These are phyloP conservation scores for Bucco capensis DNA, from an alignment of 2,113 vertebrate genomes.

Conservation along the genomic window DNA sequence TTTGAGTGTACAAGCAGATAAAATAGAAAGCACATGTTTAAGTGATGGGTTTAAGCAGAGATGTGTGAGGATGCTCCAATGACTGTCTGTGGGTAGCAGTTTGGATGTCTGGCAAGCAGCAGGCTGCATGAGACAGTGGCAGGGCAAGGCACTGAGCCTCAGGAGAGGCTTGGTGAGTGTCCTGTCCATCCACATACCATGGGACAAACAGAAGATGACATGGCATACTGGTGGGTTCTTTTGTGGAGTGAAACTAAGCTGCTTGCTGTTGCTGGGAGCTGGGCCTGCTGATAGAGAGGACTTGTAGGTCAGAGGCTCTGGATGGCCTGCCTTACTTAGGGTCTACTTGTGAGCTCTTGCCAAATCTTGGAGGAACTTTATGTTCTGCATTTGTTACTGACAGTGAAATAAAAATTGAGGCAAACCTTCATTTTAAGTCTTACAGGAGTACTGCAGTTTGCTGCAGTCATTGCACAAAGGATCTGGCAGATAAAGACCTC, in stretches of 20 bases:
- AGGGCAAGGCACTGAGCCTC: background rate
- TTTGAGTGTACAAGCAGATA: background rate
- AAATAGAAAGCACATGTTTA: background rate
- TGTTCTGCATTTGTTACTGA: background rate
- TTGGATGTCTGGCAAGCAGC: background rate
- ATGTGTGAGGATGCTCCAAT: background rate
- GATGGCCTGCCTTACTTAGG: background rate
- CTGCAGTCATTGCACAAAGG: background rate
- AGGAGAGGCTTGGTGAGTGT: background rate
- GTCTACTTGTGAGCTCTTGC: background rate
- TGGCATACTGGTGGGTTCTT: background rate
- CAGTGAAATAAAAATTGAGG: background rate
- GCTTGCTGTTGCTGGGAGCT: background rate
- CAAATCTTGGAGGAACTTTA: background rate
- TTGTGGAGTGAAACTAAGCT: background rate
- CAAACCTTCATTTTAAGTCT: background rate
- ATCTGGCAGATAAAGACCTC: background rate
- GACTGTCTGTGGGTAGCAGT: background rate
- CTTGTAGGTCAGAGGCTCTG: background rate
- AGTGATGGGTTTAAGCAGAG: background rate
- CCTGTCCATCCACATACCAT: rapidly evolving
- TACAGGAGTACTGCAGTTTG: background rate
- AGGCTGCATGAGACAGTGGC: background rate
- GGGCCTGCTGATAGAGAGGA: background rate
- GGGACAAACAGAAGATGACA: background rate